These are phyloP conservation scores for Mobula hypostoma DNA, from an alignment of 2,113 vertebrate genomes.

Conservation along the genomic window DNA sequence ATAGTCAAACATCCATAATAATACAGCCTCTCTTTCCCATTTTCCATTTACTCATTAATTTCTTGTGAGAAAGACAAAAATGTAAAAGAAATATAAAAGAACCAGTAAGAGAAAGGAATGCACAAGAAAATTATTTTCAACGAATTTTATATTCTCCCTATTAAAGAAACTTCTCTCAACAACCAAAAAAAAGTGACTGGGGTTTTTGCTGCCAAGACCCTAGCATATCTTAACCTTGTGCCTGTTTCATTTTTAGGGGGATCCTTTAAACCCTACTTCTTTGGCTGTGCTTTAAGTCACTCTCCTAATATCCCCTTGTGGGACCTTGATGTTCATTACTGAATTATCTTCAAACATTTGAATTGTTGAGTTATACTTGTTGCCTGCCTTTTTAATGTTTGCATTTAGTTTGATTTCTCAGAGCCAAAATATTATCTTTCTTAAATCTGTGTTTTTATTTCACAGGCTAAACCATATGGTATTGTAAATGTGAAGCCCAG, in stretches of 20 bases:
- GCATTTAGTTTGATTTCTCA: background rate
- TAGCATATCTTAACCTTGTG: background rate
- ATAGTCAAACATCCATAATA: background rate
- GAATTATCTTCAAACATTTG: background rate
- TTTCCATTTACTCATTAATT: background rate
- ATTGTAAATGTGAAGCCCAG: constrained; percentile 59
- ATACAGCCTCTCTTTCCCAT: background rate
- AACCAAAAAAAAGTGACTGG: background rate
- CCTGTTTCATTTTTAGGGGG: background rate
- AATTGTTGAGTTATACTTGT: background rate
- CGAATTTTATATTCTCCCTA: background rate
- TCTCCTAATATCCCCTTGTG: background rate
- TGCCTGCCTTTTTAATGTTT: background rate
- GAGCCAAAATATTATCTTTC: background rate
- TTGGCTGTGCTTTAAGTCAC: background rate
- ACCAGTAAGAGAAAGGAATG: background rate
- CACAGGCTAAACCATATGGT: constrained; percentile 62
- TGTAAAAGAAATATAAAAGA: background rate
- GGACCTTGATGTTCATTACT: background rate
- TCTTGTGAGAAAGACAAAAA: background rate
- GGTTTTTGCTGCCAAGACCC: background rate
- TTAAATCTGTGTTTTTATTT: constrained; percentile 2
- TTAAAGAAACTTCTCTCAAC: background rate
- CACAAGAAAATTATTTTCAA: background rate
- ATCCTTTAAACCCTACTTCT: background rate